Conservation (phyloP, 2,888 invertebrate species). For the Piscicola geometra region DNA sequence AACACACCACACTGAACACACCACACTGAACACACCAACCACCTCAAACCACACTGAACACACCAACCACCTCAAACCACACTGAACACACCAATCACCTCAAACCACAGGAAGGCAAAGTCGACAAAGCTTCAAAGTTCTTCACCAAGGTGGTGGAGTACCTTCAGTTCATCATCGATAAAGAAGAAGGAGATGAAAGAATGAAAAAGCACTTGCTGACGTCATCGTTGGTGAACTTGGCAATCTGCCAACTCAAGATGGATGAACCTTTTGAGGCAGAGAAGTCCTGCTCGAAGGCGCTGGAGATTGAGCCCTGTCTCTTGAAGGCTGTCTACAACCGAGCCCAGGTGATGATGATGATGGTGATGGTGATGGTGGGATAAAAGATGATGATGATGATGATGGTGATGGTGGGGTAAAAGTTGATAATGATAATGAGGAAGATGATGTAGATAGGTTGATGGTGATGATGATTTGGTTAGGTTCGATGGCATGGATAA, state of each 20-base stretch:
- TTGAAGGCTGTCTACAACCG: conserved; percentile 84
- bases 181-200: conserved; percentile 56
- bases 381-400: background rate
- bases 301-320: conserved; percentile 70
- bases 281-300: conserved; percentile 71
- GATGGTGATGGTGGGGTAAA: too few species aligned
- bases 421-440: too few species aligned
- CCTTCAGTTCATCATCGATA: conserved; percentile 61
- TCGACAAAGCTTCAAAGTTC: conserved; percentile 74
- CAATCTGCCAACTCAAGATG: conserved; percentile 73
- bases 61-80: too few species aligned
- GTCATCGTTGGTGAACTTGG: conserved; percentile 72
- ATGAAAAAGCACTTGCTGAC: conserved; percentile 61
- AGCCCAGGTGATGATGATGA: conserved; percentile 62
- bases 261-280: conserved; percentile 69
- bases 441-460: too few species aligned
- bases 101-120: conserved; percentile 65
- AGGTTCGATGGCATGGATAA: too few species aligned
- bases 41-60: too few species aligned
- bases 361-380: background rate
- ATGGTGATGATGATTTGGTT: too few species aligned
- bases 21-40: too few species aligned
- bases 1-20: too few species aligned
- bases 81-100: too few species aligned
- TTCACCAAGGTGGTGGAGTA: conserved; percentile 72